A percentile compares a stretch with the other conserved stretches of the same genome.
phyloP scores from a whole-genome alignment of 2,113 vertebrate species.

The Mormyrus iriodes region DNA sequence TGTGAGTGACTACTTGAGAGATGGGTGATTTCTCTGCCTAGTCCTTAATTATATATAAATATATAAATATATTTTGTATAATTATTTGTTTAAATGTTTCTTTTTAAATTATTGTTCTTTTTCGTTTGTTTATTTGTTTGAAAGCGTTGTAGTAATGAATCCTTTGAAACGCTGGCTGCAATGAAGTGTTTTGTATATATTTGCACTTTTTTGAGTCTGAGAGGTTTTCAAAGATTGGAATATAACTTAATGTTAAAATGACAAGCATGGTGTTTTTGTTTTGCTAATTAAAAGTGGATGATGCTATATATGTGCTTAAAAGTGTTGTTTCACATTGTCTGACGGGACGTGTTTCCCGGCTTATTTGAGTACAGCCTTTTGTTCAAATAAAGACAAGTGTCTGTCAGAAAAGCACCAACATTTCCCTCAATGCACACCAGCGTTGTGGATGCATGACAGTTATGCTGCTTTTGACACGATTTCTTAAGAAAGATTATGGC shows the following conservation, averaged over 20 bases:
- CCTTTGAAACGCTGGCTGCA: conserved; percentile 45
- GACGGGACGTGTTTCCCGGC: conserved; percentile 39
- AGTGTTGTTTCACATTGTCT: conserved; percentile 39
- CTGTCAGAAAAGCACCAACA: conserved; percentile 31
- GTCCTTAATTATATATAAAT: conserved; percentile 54
- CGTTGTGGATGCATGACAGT: neutral
- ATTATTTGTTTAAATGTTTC: conserved; percentile 48
- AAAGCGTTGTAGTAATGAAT: conserved; percentile 40
- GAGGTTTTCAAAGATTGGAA: conserved; percentile 43
- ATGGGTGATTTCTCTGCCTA: conserved; percentile 46
- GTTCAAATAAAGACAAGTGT: conserved; percentile 47
- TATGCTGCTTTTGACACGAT: neutral
- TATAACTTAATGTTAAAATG: conserved; percentile 45
- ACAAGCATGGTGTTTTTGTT: conserved; percentile 50
- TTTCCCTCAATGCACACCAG: conserved; percentile 6
- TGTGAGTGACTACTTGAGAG: conserved; percentile 42
- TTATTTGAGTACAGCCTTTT: conserved; percentile 41
- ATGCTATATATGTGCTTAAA: conserved; percentile 50
- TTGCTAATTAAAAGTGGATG: conserved; percentile 54
- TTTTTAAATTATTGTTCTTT: conserved; percentile 42
- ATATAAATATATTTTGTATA: conserved; percentile 58
- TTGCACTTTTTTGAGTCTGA: conserved; percentile 49
- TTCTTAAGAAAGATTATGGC: neutral
- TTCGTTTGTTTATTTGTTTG: conserved; percentile 26
- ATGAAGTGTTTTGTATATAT: conserved; percentile 57